A percentile compares a stretch with the other conserved stretches of the same genome.
Conservation (phyloP, 1,140 invertebrate species). For the Caenorhabditis inopinata region DNA sequence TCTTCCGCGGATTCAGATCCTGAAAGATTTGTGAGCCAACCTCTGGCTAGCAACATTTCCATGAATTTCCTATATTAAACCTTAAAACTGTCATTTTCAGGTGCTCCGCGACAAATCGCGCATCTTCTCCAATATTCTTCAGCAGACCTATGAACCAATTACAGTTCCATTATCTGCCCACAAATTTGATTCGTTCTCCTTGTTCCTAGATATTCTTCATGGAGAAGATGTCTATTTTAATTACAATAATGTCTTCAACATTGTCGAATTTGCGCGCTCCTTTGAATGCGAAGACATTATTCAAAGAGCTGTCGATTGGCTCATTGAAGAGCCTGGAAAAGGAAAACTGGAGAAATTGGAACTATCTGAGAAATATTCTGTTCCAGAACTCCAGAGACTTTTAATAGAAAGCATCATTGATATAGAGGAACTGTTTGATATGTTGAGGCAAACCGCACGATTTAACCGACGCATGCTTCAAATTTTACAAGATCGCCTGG, state of each 20-base stretch:
- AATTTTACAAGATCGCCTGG: background rate
- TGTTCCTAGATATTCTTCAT: background rate
- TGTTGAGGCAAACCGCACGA: background rate
- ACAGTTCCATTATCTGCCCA: background rate
- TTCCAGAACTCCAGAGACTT: background rate
- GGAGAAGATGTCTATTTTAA: background rate
- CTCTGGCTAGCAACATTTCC: too few species aligned
- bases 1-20: too few species aligned
- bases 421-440: background rate
- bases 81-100: background rate
- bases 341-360: background rate
- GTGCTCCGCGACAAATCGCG: background rate
- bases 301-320: background rate
- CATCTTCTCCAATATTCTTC: background rate
- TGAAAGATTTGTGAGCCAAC: too few species aligned
- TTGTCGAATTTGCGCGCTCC: background rate
- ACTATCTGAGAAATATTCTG: background rate
- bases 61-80: too few species aligned
- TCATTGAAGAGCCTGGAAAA: background rate
- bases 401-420: background rate
- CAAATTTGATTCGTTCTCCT: background rate
- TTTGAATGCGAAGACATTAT: background rate
- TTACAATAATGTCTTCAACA: background rate
- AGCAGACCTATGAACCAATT: constrained; percentile 7
- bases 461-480: background rate